Evolutionary conservation across 2,797 vertebrate species (phyloP).

Genomic region (Hydrophis major): DNA sequence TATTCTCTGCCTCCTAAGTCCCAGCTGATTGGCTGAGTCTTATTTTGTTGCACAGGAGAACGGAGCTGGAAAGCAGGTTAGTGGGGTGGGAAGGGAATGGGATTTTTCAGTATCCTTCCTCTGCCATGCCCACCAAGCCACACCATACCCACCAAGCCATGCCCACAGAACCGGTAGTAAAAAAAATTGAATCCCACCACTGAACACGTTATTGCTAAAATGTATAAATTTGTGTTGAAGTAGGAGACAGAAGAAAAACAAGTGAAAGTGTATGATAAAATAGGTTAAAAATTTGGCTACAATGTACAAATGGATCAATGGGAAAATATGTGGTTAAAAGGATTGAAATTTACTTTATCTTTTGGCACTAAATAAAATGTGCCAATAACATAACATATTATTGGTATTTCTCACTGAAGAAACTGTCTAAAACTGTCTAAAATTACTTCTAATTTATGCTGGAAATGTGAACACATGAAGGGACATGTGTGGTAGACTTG

Average conservation of each 20-base stretch:
- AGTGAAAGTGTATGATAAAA: background rate
- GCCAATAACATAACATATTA: background rate
- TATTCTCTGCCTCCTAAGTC: too few relatives aligned
- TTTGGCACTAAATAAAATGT: background rate
- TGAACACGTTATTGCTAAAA: background rate
- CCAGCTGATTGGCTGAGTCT: too few relatives aligned
- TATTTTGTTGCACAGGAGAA: too few relatives aligned
- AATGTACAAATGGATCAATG: background rate
- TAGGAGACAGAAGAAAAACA: background rate
- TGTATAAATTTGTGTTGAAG: background rate
- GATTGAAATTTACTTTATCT: background rate
- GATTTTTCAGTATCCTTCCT: too few relatives aligned
- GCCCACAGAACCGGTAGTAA: too few relatives aligned
- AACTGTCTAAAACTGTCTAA: background rate
- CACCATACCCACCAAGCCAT: too few relatives aligned
- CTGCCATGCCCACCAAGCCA: too few relatives aligned
- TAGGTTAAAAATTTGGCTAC: background rate
- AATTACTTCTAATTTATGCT: background rate
- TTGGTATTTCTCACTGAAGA: background rate
- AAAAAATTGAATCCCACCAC: too few relatives aligned
- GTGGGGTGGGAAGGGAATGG: too few relatives aligned
- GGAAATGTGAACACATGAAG: background rate
- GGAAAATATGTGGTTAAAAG: background rate
- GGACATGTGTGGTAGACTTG: background rate
- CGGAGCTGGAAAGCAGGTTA: too few relatives aligned